Evolutionary conservation across 1,140 invertebrate genomes (phyloP).

Genomic region (Maconellicoccus hirsutus): DNA sequence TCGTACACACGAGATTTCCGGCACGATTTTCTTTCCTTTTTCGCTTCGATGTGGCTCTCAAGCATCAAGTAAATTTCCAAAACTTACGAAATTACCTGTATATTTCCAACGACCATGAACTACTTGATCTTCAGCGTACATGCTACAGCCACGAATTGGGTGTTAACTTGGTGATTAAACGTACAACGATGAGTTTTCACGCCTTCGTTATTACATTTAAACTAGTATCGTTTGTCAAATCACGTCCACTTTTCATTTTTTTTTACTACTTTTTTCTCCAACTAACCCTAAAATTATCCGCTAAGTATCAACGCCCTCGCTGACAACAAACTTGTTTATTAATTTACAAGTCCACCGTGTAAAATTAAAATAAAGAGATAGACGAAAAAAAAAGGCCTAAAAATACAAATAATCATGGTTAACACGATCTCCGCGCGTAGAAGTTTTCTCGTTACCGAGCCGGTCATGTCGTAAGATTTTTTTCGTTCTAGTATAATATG

Average conservation of each 20-base stretch:
- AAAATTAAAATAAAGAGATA: background rate
- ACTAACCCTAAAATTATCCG: background rate
- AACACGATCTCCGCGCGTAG: background rate
- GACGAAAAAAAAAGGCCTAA: background rate
- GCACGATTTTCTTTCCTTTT: too few species aligned
- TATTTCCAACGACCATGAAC: background rate
- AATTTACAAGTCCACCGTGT: conserved; percentile 7
- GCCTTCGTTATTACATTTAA: background rate
- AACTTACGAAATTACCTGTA: too few species aligned
- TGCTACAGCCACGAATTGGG: background rate
- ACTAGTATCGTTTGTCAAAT: conserved; percentile 4
- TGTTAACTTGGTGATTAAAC: background rate
- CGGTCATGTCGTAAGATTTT: background rate
- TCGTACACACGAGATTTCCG: too few species aligned
- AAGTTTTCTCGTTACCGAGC: background rate
- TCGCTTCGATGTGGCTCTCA: too few species aligned
- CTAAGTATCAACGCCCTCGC: background rate
- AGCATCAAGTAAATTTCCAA: too few species aligned
- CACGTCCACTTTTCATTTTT: conserved; percentile 1
- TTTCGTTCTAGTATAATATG: background rate
- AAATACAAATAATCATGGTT: conserved; percentile 3
- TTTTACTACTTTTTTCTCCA: background rate
- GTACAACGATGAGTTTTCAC: background rate
- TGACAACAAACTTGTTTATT: background rate
- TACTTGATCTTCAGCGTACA: background rate